Evolutionary conservation across 1,140 invertebrate genomes (phyloP).

Genomic region (Heliconius eleuchia): DNA sequence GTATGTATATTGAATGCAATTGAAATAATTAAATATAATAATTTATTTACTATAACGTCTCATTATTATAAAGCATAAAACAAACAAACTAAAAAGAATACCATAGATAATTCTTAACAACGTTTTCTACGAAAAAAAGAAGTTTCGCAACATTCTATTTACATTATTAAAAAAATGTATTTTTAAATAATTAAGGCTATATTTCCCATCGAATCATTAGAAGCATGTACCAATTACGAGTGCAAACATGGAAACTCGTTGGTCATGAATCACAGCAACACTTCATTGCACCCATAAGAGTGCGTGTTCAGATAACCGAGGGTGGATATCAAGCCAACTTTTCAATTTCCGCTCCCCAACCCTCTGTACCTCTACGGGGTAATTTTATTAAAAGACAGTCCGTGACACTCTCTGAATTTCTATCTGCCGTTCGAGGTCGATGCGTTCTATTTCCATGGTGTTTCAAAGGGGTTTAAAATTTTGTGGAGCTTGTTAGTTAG

Average conservation of each 20-base stretch:
- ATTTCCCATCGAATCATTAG: conserved; percentile 24
- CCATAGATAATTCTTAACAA: too few relatives aligned
- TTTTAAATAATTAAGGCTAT: conserved; percentile 10
- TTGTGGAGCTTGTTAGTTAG: neutral
- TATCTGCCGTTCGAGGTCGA: conserved; percentile 50
- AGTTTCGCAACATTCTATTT: too few relatives aligned
- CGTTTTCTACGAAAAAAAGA: too few relatives aligned
- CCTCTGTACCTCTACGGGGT: conserved; percentile 46
- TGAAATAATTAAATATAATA: neutral
- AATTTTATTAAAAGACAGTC: conserved; percentile 70
- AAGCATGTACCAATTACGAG: conserved; percentile 35
- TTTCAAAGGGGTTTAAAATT: conserved; percentile 33
- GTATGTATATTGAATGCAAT: too few relatives aligned
- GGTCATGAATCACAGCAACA: conserved; percentile 49
- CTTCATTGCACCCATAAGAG: conserved; percentile 60
- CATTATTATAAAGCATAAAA: too few relatives aligned
- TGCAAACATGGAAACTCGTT: conserved; percentile 47
- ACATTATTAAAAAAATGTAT: neutral
- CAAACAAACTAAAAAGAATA: too few relatives aligned
- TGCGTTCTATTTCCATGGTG: conserved; percentile 30
- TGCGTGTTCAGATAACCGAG: conserved; percentile 58
- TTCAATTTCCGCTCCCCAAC: conserved; percentile 67
- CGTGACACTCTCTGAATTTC: conserved; percentile 57
- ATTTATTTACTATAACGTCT: too few relatives aligned
- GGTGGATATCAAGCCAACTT: conserved; percentile 62